phyloP scores from a whole-genome alignment of 2,797 vertebrate species.

The Siniperca undulata region DNA sequence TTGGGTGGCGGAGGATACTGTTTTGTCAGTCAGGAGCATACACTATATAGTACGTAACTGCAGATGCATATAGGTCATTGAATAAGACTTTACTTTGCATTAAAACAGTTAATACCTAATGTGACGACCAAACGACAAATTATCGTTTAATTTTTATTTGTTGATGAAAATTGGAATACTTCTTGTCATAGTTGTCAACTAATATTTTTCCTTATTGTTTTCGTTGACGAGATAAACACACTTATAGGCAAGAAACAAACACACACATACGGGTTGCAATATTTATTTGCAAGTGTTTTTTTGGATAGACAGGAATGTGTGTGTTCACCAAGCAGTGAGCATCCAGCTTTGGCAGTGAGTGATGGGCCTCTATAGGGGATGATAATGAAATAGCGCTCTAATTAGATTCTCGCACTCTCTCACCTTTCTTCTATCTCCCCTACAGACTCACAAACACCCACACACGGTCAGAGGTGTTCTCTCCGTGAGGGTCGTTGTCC shows the following conservation, averaged over 20 bases:
- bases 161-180: no score
- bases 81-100: no score
- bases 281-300: background rate
- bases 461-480: slow-evolving; percentile 12
- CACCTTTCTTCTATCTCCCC: slow-evolving; percentile 1
- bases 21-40: no score
- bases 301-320: slow-evolving; percentile 15
- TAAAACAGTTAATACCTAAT: no score
- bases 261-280: background rate
- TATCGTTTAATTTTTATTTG: no score
- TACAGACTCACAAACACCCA: slow-evolving; percentile 1
- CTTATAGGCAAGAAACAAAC: background rate
- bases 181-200: no score
- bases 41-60: no score
- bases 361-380: slow-evolving; percentile 30
- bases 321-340: slow-evolving; percentile 3
- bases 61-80: no score
- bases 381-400: slow-evolving; percentile 56
- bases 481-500: slow-evolving; percentile 3
- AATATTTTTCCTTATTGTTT: no score
- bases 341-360: slow-evolving; percentile 25
- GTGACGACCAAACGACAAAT: no score
- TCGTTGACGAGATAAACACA: background rate
- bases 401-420: slow-evolving; percentile 35
- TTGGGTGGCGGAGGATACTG: no score